These are phyloP conservation scores for Peromyscus nudipes DNA, from an alignment of 2,797 vertebrate genomes.

Conservation along the genomic window DNA sequence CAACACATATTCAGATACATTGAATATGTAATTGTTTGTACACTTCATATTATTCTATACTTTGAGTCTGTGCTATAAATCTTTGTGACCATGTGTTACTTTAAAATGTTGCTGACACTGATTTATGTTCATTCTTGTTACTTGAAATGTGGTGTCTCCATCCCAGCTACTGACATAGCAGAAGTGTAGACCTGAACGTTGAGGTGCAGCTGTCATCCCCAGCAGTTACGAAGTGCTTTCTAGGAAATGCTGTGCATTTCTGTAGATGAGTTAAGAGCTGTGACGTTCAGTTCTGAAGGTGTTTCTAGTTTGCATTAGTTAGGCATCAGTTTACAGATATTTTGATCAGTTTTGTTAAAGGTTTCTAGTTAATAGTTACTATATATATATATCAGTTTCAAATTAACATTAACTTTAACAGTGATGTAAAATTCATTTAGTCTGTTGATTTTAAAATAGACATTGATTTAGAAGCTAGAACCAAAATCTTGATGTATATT, in stretches of 20 bases:
- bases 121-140: slow-evolving; percentile 89
- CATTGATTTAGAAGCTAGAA: slow-evolving; percentile 40
- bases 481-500: slow-evolving; percentile 44
- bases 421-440: slow-evolving; percentile 42
- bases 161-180: slow-evolving; percentile 85
- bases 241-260: slow-evolving; percentile 75
- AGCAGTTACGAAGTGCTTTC: slow-evolving; percentile 83
- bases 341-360: slow-evolving; percentile 25
- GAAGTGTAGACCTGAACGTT: slow-evolving; percentile 85
- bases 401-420: slow-evolving; percentile 50
- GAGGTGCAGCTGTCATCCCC: slow-evolving; percentile 83
- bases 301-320: slow-evolving; percentile 65
- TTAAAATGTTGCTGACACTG: slow-evolving; percentile 87
- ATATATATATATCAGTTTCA: neutral
- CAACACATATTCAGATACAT: slow-evolving; percentile 88
- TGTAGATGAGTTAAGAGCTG: slow-evolving; percentile 75
- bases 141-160: slow-evolving; percentile 88
- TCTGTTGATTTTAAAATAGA: slow-evolving; percentile 40
- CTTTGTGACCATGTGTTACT: slow-evolving; percentile 88
- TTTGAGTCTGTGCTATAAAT: slow-evolving; percentile 89
- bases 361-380: slow-evolving; percentile 47
- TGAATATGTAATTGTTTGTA: slow-evolving; percentile 90
- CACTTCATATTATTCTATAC: slow-evolving; percentile 89
- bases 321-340: neutral
- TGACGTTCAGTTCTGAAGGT: slow-evolving; percentile 8